Conservation (phyloP, 2,888 invertebrate species). For the Chrysolina oricalcia region DNA sequence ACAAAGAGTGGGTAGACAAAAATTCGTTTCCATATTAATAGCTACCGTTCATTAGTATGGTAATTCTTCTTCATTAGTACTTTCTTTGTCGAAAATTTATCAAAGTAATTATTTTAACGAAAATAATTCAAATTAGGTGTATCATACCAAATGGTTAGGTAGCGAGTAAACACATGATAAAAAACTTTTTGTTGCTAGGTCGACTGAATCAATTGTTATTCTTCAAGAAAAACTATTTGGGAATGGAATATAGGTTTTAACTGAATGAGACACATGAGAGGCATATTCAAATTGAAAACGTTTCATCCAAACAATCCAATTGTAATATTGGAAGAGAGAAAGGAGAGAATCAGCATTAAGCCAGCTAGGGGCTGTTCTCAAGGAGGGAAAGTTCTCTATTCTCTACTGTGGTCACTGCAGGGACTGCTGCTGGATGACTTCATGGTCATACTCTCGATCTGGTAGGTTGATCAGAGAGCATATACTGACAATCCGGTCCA, state of each 20-base stretch:
- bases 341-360: no score
- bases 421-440: no score
- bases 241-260: not conserved
- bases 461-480: no score
- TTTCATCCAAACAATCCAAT: no score
- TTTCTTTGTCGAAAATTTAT: slow-evolving; percentile 14
- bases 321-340: no score
- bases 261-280: no score
- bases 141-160: not conserved
- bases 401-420: no score
- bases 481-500: no score
- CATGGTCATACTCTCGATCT: no score
- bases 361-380: no score
- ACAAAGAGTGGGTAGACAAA: slow-evolving; percentile 17
- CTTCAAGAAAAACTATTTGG: not conserved
- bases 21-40: slow-evolving; percentile 5
- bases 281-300: no score
- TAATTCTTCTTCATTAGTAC: slow-evolving; percentile 19
- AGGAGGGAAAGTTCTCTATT: no score
- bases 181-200: not conserved
- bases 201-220: not conserved
- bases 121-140: slow-evolving; percentile 3
- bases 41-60: slow-evolving; percentile 16
- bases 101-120: not conserved
- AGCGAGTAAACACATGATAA: not conserved